A percentile compares a stretch with the other conserved stretches of the same genome.
Conservation (phyloP, 2,113 vertebrate genomes). For the Percopsis transmontana region DNA sequence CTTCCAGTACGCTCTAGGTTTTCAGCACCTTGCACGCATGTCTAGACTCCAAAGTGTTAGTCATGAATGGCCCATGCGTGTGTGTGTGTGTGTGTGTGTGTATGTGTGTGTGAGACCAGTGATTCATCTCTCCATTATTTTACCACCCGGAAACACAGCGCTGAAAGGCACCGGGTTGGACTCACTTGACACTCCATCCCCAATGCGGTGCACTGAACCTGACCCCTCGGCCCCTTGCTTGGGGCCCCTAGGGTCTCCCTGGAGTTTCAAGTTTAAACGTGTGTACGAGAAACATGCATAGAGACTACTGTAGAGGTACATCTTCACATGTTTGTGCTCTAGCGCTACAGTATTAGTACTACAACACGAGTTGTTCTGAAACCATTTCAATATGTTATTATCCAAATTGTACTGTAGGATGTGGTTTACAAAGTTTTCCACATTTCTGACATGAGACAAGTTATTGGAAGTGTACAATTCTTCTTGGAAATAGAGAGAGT, state of each 20-base stretch:
- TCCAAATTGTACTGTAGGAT: no score
- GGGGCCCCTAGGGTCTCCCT: neutral
- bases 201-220: constrained; percentile 9
- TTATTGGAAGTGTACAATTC: no score
- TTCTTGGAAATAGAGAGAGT: no score
- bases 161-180: constrained; percentile 45
- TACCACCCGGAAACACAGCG: constrained; percentile 50
- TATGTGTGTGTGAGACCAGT: constrained; percentile 32
- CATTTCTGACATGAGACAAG: no score
- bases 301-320: no score
- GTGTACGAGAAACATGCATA: neutral
- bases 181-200: constrained; percentile 25
- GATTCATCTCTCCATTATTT: constrained; percentile 59
- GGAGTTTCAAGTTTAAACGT: neutral
- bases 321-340: no score
- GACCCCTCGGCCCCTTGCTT: constrained; percentile 5
- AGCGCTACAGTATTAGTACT: no score
- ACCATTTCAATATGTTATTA: no score
- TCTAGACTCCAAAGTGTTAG: constrained; percentile 56
- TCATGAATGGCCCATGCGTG: constrained; percentile 21
- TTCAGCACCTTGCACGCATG: constrained; percentile 62
- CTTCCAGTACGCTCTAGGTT: constrained; percentile 44
- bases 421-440: no score
- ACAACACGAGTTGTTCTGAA: no score
- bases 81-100: constrained; percentile 22